Evolutionary conservation across 2,888 invertebrate species (phyloP), one percentile per base, ranked within the genome.

Genomic region (Apantesis nais): DNA sequence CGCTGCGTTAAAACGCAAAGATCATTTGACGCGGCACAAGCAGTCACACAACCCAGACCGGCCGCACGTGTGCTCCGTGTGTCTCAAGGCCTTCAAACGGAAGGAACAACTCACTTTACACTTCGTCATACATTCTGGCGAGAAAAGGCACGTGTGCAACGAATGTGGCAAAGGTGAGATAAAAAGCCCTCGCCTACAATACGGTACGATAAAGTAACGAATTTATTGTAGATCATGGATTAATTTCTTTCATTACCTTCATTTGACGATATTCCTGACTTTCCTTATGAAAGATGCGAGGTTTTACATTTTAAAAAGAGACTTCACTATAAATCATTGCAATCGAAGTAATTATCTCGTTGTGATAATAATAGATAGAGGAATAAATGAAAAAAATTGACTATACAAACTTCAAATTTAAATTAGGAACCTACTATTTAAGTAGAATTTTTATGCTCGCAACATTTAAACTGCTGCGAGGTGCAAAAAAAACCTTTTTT

Each of bases 71-170:
- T 98, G 98, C 94, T 97, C 97, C 73, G 98, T 98, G 70, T 98
- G 98, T 88, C 95, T 98, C 85, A 98, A 98, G 88, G 97, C 98
- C 1, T 98, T 98, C 90, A 98, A 98, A 86, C 96, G 98, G 81
- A 98, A 98, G 95, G 98, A 98, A 87, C 98, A 98, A 82, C 95
- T 98, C 72, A 98, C 98, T 0, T 92, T 98, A 81, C 98, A 98
- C 93, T 98, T 98, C 90, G 98, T 98, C 78, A 98, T 98, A 85
- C 98, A 98, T 91, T 98, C 98, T 19, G 98, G 98, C 3, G 98
- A 98, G 90, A 98, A 98, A 90, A 96, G 98, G 77, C 98, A 98
- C 82, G 96, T 98, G 19, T 98, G 98, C 91, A 97, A 97, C 72
- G 98, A 98, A 90, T 98, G 98, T 87, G 98, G 98, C 75, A 98